These are phyloP conservation scores for Esox masquinongy DNA, from an alignment of 2,797 vertebrate species.

Conservation along the genomic window DNA sequence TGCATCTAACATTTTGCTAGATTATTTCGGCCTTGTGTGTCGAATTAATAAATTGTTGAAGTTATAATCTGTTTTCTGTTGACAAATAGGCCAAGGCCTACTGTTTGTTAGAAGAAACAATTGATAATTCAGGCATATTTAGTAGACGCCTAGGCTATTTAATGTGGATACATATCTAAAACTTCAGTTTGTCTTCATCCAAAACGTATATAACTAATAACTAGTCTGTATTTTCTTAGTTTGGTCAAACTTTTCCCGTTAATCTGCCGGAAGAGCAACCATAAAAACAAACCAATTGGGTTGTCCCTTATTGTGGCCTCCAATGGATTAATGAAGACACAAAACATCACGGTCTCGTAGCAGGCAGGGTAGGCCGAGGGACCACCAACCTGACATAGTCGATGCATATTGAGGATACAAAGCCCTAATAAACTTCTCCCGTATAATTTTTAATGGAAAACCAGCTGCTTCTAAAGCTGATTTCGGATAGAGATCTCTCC, in stretches of 20 bases:
- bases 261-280: neutral
- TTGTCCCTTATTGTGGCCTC: conserved; percentile 23
- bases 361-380: conserved; percentile 42
- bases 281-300: conserved; percentile 13
- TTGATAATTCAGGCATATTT: neutral
- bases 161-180: neutral
- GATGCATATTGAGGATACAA: conserved; percentile 64
- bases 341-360: conserved; percentile 22
- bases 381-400: conserved; percentile 78
- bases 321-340: conserved; percentile 47
- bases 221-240: neutral
- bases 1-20: neutral
- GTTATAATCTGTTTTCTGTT: too few species aligned
- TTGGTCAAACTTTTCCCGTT: conserved; percentile 1
- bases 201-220: neutral
- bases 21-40: neutral
- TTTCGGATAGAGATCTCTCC: conserved; percentile 75
- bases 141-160: neutral
- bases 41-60: neutral
- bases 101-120: neutral
- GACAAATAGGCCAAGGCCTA: neutral
- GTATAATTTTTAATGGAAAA: conserved; percentile 76
- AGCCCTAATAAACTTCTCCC: conserved; percentile 83
- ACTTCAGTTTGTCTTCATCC: neutral
- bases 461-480: conserved; percentile 74